Percentiles rank a stretch among this genome's conserved stretches.
These are phyloP conservation scores for Clytia hemisphaerica DNA, from an alignment of 30 jellyfish, hydroid and myxozoan species.

Conservation along the genomic window DNA sequence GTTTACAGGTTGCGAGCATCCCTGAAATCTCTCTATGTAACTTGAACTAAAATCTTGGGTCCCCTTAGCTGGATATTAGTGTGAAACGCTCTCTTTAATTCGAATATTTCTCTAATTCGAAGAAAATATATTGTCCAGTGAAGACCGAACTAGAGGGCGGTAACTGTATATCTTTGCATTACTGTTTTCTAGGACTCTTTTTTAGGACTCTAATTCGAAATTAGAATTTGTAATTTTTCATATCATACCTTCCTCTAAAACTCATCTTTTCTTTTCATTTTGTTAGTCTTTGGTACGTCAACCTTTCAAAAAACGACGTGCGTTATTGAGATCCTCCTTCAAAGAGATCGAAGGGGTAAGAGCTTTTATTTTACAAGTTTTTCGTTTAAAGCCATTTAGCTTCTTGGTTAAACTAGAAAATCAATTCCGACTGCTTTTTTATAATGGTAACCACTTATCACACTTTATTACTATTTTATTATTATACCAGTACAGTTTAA, in stretches of 20 bases:
- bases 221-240: not conserved
- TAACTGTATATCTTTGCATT: too few species aligned
- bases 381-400: not conserved
- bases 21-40: too few species aligned
- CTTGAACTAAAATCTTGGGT: too few species aligned
- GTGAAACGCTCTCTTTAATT: too few species aligned
- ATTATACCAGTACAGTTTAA: not conserved
- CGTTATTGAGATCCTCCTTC: slow-evolving; percentile 45
- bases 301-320: slow-evolving; percentile 74
- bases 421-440: too few species aligned
- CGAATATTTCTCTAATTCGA: too few species aligned
- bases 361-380: not conserved
- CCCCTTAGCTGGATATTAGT: too few species aligned
- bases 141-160: too few species aligned
- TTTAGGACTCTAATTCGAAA: not conserved
- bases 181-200: too few species aligned
- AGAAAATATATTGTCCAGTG: too few species aligned
- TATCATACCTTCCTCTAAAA: not conserved
- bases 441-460: not conserved
- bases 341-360: slow-evolving; percentile 85
- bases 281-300: slow-evolving; percentile 70
- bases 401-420: not conserved
- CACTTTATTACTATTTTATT: not conserved
- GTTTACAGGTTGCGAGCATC: too few species aligned
- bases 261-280: not conserved